Evolutionary conservation across 2,888 invertebrate genomes (phyloP).

Genomic region (Campoletis raptor): DNA sequence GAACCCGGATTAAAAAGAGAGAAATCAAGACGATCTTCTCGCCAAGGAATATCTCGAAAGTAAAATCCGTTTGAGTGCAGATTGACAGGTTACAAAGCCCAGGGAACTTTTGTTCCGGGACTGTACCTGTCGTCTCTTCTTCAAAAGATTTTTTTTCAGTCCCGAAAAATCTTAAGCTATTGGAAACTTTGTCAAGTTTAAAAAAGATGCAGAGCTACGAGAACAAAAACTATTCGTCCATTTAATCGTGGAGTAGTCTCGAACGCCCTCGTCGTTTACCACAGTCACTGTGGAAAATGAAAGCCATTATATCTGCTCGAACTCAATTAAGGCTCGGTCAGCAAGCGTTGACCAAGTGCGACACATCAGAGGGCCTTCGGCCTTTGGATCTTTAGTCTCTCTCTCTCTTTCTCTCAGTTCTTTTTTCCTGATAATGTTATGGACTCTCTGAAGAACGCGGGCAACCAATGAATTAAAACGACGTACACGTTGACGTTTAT

Average conservation of each 20-base stretch:
- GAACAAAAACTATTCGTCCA: constrained; percentile 19
- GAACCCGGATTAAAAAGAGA: constrained; percentile 35
- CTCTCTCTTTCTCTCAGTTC: constrained; percentile 12
- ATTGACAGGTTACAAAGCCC: neutral
- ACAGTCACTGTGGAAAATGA: constrained; percentile 72
- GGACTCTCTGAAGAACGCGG: constrained; percentile 10
- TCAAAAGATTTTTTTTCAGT: constrained; percentile 9
- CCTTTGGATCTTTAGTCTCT: constrained; percentile 51
- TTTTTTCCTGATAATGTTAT: constrained; percentile 12
- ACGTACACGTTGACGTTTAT: constrained; percentile 50
- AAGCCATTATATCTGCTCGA: constrained; percentile 68
- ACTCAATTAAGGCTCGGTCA: constrained; percentile 63
- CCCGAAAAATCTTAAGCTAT: constrained; percentile 21
- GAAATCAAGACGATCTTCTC: constrained; percentile 2
- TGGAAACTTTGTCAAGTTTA: constrained; percentile 20
- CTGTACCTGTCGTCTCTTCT: constrained; percentile 42
- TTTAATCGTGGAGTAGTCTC: constrained; percentile 1
- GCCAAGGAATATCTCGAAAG: constrained; percentile 19
- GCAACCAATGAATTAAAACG: constrained; percentile 25
- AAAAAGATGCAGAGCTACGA: constrained; percentile 6
- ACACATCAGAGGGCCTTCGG: constrained; percentile 67
- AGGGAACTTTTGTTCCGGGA: constrained; percentile 43
- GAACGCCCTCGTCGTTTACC: constrained; percentile 50
- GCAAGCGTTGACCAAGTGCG: constrained; percentile 54
- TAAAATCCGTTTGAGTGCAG: neutral